These are phyloP conservation scores for Burhinus bistriatus DNA, from an alignment of 2,113 vertebrate species.

Conservation along the genomic window DNA sequence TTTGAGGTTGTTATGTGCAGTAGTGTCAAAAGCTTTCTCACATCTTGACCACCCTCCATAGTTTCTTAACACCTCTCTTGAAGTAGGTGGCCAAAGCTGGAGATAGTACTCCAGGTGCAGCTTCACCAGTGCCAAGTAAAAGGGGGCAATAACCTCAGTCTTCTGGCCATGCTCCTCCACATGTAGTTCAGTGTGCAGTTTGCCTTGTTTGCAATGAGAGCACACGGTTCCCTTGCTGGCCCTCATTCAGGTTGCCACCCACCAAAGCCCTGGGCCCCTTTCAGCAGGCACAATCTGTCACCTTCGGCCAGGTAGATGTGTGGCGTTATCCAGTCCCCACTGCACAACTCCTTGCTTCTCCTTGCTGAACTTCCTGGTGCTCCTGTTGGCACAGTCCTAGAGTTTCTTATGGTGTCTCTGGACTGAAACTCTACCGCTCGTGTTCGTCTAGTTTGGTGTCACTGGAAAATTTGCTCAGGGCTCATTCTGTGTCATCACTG, in stretches of 20 bases:
- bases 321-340: background rate
- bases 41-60: background rate
- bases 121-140: background rate
- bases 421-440: background rate
- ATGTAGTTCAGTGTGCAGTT: background rate
- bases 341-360: background rate
- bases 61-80: background rate
- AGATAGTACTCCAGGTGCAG: background rate
- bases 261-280: background rate
- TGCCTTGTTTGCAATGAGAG: background rate
- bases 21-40: conserved; percentile 19
- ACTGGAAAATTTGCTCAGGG: background rate
- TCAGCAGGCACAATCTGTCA: background rate
- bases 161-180: background rate
- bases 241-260: background rate
- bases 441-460: background rate
- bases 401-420: background rate
- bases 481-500: background rate
- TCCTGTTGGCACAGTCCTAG: background rate
- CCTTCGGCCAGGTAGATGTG: background rate
- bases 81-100: background rate
- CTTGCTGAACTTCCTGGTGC: background rate
- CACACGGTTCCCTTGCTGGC: background rate
- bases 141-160: background rate
- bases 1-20: background rate